These are phyloP conservation scores for Hapalemur alaotrensis DNA, from an alignment of 2,797 vertebrate species.

Conservation along the genomic window DNA sequence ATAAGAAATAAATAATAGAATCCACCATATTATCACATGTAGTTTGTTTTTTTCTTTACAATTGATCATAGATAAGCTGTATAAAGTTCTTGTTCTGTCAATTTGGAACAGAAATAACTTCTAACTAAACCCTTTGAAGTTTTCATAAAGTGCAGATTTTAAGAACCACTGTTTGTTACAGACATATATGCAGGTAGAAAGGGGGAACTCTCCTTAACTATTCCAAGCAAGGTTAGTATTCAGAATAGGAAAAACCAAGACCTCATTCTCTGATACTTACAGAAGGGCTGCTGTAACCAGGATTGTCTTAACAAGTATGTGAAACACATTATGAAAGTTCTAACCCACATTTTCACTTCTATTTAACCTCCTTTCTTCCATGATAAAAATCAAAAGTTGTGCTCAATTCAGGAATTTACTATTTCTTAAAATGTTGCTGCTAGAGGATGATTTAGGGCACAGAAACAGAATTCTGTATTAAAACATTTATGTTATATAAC, in stretches of 20 bases:
- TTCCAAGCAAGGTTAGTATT: background rate
- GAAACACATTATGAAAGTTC: background rate
- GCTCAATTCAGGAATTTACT: background rate
- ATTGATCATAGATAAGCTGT: background rate
- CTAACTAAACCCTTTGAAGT: background rate
- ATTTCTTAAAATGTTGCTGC: background rate
- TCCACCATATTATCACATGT: background rate
- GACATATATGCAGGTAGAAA: background rate
- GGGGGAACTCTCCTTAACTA: background rate
- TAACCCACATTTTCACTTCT: background rate
- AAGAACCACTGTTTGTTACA: background rate
- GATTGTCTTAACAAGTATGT: background rate
- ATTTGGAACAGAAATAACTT: background rate
- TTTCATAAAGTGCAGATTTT: background rate
- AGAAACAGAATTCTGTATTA: background rate
- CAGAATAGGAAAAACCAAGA: background rate
- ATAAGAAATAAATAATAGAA: background rate
- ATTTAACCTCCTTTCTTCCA: background rate
- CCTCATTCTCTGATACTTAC: background rate
- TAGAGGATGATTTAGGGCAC: background rate
- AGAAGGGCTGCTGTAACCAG: background rate
- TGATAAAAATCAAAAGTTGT: background rate
- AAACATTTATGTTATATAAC: background rate
- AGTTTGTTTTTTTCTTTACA: background rate
- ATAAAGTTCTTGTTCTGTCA: background rate